Percentiles rank a stretch among this genome's conserved stretches.
Conservation (phyloP, 2,888 invertebrate genomes). For the Dilophus febrilis region DNA sequence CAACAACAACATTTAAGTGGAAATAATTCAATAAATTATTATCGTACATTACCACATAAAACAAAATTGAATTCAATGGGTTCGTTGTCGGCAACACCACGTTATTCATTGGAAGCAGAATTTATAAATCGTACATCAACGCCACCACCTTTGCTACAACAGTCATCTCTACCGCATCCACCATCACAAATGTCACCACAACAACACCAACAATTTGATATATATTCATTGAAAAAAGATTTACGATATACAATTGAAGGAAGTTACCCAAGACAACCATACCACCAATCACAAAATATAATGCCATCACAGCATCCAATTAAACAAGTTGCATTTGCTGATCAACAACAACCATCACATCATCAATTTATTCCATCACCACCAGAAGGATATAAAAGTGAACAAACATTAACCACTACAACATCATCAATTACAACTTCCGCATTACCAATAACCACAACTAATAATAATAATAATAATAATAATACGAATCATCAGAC, state of each 20-base stretch:
- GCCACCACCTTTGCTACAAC: too few relatives aligned
- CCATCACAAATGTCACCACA: too few relatives aligned
- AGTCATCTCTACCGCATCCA: constrained; percentile 29
- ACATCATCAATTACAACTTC: constrained; percentile 3
- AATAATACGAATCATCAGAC: too few relatives aligned
- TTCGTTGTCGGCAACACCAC: constrained; percentile 30
- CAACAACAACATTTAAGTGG: constrained; percentile 10
- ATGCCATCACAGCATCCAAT: constrained; percentile 21
- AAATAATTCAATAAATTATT: constrained; percentile 34
- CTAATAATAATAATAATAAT: too few relatives aligned
- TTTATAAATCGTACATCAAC: constrained; percentile 36
- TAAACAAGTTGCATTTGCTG: constrained; percentile 31
- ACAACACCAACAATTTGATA: constrained; percentile 26
- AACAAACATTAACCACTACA: constrained; percentile 30
- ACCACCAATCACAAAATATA: too few relatives aligned
- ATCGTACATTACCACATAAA: constrained; percentile 63
- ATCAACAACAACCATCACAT: constrained; percentile 38
- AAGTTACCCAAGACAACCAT: constrained; percentile 44
- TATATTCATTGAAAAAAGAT: constrained; percentile 32
- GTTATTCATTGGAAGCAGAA: constrained; percentile 48
- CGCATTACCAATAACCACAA: constrained; percentile 16
- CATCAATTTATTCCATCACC: constrained; percentile 50
- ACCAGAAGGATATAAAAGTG: constrained; percentile 51
- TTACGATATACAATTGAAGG: constrained; percentile 64
- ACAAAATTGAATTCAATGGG: constrained; percentile 38